These are phyloP conservation scores for Homalodisca vitripennis DNA, from an alignment of 1,140 invertebrate genomes.

Conservation along the genomic window DNA sequence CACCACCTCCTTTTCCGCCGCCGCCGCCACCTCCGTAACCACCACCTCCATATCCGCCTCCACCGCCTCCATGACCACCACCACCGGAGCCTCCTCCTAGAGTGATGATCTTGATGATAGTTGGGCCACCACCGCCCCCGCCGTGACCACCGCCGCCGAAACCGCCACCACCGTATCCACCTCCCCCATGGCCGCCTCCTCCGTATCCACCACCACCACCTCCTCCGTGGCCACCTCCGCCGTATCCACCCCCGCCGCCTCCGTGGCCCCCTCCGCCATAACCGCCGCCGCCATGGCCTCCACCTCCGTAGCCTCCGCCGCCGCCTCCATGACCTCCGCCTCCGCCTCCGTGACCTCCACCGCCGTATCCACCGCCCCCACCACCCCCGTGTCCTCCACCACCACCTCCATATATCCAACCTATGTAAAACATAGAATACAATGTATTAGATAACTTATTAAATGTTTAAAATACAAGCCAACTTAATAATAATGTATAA, in stretches of 20 bases:
- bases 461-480: too few species aligned
- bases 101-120: background rate
- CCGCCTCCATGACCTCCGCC: background rate
- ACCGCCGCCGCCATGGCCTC: background rate
- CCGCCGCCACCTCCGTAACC: background rate
- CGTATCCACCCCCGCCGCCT: background rate
- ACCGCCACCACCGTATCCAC: background rate
- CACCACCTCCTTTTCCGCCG: too few species aligned
- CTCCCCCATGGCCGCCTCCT: background rate
- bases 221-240: background rate
- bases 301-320: background rate
- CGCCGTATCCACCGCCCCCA: background rate
- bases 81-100: background rate
- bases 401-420: background rate
- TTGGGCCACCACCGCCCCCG: background rate
- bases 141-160: background rate
- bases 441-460: too few species aligned
- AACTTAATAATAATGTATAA: too few species aligned
- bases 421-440: too few species aligned
- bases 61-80: background rate
- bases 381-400: too few species aligned
- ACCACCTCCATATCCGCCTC: background rate
- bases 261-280: background rate
- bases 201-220: background rate
- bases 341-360: background rate